Percentiles rank a stretch among this genome's conserved stretches.
Evolutionary conservation across 1,140 invertebrate genomes (phyloP).

Genomic region (Globodera ellingtonae): DNA sequence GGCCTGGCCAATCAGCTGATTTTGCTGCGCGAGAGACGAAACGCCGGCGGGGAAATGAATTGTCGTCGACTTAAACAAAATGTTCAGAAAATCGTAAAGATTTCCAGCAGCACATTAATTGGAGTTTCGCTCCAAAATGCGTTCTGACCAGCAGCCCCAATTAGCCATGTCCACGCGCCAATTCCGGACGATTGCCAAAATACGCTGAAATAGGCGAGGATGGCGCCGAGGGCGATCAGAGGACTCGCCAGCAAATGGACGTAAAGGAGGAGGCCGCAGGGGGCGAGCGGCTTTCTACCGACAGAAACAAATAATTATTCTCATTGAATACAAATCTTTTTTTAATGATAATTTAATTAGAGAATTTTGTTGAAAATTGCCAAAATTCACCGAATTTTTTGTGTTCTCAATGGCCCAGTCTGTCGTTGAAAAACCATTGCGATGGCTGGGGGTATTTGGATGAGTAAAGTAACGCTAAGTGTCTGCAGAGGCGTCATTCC

Average conservation of each 20-base stretch:
- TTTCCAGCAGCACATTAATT: not conserved
- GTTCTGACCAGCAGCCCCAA: not conserved
- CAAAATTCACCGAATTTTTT: not conserved
- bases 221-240: slow-evolving; percentile 40
- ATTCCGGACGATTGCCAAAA: not conserved
- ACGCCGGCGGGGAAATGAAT: not conserved
- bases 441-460: slow-evolving; percentile 50
- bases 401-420: not conserved
- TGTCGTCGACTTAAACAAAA: not conserved
- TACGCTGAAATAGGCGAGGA: slow-evolving; percentile 39
- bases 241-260: slow-evolving; percentile 44
- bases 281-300: slow-evolving; percentile 27
- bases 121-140: not conserved
- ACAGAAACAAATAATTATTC: not conserved
- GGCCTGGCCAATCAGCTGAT: slow-evolving; percentile 31
- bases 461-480: slow-evolving; percentile 37
- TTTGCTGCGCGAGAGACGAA: slow-evolving; percentile 28
- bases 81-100: not conserved
- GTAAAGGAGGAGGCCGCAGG: slow-evolving; percentile 33
- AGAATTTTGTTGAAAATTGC: no score
- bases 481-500: slow-evolving; percentile 62
- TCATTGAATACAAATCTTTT: not conserved
- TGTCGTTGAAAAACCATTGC: slow-evolving; percentile 49
- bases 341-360: no score
- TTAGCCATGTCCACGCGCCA: not conserved